Conservation (phyloP, 2,113 vertebrate genomes). For the Apeltes quadracus region DNA sequence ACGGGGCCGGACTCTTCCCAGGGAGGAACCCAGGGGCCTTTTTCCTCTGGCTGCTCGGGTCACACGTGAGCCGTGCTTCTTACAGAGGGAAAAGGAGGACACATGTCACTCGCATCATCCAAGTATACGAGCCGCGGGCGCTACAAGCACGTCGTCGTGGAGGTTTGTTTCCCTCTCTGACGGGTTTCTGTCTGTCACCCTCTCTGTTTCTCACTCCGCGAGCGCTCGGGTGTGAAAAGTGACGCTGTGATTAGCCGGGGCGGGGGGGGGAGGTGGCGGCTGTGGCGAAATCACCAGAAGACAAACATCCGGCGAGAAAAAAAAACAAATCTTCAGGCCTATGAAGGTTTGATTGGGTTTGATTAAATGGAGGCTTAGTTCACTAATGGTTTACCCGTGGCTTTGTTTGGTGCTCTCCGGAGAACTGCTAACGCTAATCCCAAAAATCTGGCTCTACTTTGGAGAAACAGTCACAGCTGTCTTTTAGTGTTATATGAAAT, state of each 20-base stretch:
- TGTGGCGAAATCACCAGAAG: slow-evolving; percentile 21
- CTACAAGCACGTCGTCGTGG: slow-evolving; percentile 35
- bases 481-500: slow-evolving; percentile 24
- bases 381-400: slow-evolving; percentile 46
- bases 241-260: slow-evolving; percentile 46
- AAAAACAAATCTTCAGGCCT: not conserved
- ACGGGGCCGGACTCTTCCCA: slow-evolving; percentile 10
- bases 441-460: slow-evolving; percentile 45
- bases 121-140: not conserved
- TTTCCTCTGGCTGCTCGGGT: not conserved
- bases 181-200: slow-evolving; percentile 28
- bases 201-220: slow-evolving; percentile 15
- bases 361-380: too few relatives aligned
- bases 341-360: not conserved
- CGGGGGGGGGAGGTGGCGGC: slow-evolving; percentile 30
- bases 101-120: too few relatives aligned
- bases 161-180: slow-evolving; percentile 1
- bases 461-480: slow-evolving; percentile 46
- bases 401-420: slow-evolving; percentile 46
- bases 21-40: slow-evolving; percentile 9
- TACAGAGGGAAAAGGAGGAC: too few relatives aligned
- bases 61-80: slow-evolving; percentile 5
- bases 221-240: slow-evolving; percentile 22
- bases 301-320: not conserved
- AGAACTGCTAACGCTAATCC: slow-evolving; percentile 44